Evolutionary conservation across 2,888 invertebrate species (phyloP), one percentile per base, ranked within the genome.

Genomic region (Drosophila rellima): DNA sequence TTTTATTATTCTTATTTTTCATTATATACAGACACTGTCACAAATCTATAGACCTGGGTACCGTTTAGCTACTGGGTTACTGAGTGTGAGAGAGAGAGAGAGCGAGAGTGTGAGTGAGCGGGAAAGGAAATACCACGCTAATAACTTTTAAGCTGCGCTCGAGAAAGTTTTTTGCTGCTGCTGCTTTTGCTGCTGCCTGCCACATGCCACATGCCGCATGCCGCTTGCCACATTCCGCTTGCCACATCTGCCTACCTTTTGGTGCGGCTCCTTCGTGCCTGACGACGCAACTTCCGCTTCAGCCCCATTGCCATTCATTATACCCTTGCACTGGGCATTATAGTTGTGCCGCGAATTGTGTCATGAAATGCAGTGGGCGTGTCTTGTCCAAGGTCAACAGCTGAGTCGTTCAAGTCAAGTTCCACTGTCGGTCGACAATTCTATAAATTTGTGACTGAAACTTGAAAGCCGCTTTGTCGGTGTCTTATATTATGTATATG

Each of bases 101-200:
- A 51, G 45, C 56, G 15, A 52, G 62, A 51, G 52, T 33, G 54
- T 26, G 69, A 31, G 48, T 26, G 29, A 10, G 52, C 11, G 18
- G 0, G 18, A 26, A 52, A 47, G 17, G 20, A 54, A 42, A 56
- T 45, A 45, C 65, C 64, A 86, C 84, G 86, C 87, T 90, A 87
- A 90, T 87, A 87, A 87, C 86, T 87, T 87, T 90, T 90, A 87
- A 86, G 85, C 85, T 86, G 70, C 64, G 69, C 74, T 79, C 65
- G 56, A 88, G 61, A 85, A 88, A 56, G 45, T 85, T 85, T 87
- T 88, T 80, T 68, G 65, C 51, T 63, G 31, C 11, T 33, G 33
- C 13, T 33, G 33, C 13, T 33, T 4, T 10, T 15, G 23, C n/a
- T 39, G 3, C 23, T 29, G 10, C 51, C 31, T 67, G 51, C 48